Evolutionary conservation across 30 jellyfish, hydroid and myxozoan genomes (phyloP), one percentile per base, ranked within the genome.

Genomic region (Cassiopea andromeda): DNA sequence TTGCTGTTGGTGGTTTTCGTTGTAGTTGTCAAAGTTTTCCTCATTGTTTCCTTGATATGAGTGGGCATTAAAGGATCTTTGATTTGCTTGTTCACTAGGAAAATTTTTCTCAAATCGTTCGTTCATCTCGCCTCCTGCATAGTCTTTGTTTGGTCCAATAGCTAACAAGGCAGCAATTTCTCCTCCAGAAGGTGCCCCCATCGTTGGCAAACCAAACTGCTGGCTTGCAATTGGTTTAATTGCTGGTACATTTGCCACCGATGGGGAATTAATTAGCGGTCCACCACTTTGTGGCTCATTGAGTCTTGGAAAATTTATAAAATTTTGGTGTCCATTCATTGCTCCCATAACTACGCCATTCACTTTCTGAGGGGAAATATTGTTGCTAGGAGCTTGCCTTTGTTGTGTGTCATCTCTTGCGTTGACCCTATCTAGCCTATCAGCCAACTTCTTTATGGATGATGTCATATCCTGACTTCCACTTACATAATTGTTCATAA

Each of bases 401-500:
- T 57, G 73, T 1, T 73, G 86, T 43, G 94, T 78, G 19, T 49
- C 45, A 12, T 78, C 94, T 58, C 91, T 64, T 45, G 93, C 44
- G n/a, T 78, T 85, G 3, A 90, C 97, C 84, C 75, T 80, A 1
- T 80, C 90, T 49, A 90, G 61, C 43, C 83, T 82, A 0, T 85
- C 96, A 46, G 87, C 89, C 47, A 96, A 92, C 48, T 91, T 96
- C 84, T 83, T 91, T 27, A 95, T 95, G 1, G 99, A 96, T 78
- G 95, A 49, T 44, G 96, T 48, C 97, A 93, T 96, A 48, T 96
- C 99, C 76, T 96, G 99, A 59, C 93, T 92, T 13, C 99, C 99
- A 50, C 98, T 91, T 84, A 96, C 98, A 73, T 86, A 96, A 66
- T 96, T 97, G 83, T 96, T 96, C 99, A 96, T 92, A 90, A 96